phyloP scores from a whole-genome alignment of 1,140 invertebrate species.

The Ganaspis sp. region DNA sequence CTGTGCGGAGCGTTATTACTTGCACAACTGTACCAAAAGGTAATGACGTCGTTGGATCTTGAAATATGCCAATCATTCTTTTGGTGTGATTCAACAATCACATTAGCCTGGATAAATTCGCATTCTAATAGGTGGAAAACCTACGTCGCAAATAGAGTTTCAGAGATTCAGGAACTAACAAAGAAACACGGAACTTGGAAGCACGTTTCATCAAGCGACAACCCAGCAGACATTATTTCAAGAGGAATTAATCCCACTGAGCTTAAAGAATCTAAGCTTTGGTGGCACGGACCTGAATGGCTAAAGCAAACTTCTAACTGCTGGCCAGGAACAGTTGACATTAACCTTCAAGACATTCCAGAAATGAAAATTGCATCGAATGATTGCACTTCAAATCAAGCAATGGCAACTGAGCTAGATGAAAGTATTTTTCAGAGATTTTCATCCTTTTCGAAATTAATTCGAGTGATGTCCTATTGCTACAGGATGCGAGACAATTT shows the following conservation, averaged over 20 bases:
- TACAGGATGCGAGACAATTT: background rate
- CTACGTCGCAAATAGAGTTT: constrained; percentile 63
- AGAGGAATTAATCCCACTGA: constrained; percentile 39
- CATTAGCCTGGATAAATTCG: constrained; percentile 60
- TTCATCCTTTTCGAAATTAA: background rate
- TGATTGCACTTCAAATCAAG: background rate
- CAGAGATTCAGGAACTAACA: constrained; percentile 37
- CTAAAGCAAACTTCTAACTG: background rate
- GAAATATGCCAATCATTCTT: constrained; percentile 21
- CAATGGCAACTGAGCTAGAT: too few species aligned
- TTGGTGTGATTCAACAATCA: constrained; percentile 59
- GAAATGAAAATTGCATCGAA: background rate
- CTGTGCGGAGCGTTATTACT: constrained; percentile 67
- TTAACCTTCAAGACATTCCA: background rate
- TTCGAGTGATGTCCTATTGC: background rate
- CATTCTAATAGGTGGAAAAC: constrained; percentile 53
- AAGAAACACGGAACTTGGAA: constrained; percentile 21
- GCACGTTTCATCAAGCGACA: constrained; percentile 41
- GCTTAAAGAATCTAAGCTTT: constrained; percentile 33
- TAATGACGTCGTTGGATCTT: constrained; percentile 31
- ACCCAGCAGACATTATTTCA: constrained; percentile 50
- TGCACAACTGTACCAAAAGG: constrained; percentile 49
- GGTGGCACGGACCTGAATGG: constrained; percentile 41
- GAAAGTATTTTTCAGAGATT: background rate
- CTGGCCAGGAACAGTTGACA: background rate